Base-by-base conservation (phyloP, 2,888 invertebrate species). In the Andricus quercusramuli region DNA sequence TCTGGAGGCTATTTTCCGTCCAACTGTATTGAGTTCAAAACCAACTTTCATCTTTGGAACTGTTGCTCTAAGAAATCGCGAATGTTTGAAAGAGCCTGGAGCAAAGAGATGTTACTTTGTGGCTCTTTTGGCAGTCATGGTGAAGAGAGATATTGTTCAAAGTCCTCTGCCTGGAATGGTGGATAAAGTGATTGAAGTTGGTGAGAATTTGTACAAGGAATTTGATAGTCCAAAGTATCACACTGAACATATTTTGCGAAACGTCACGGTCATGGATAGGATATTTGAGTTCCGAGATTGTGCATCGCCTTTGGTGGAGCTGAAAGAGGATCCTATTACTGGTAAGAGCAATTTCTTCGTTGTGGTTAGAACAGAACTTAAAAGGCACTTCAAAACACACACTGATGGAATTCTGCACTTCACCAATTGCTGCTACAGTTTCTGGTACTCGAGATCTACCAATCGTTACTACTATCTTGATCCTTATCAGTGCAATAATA, bases 401-500 rank as follows among this genome's bases (percentile, higher is more conserved):
- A 83, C 84, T 0, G 86, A 89, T 51, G 92, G 92, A 4, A 85
- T 93, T 4, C 66, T 92, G 20, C 92, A 92, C 15, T 91, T 92
- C 59, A 87, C 90, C 0, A 92, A 92, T 62, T 92, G 92, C 79
- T 92, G 92, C 41, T 93, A 92, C 67, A 92, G 90, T 9, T 92
- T 93, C 81, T 93, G 92, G 92, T 90, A 90, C 66, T 91, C 90
- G 0, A 83, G 84, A 22, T 67, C 84, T 6, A 91, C 89, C 0
- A 87, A 87, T 13, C 88, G 88, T 11, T 93, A 90, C 44, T 92
- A 91, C 25, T 92, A 91, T 62, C 56, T 92, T 5, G 92, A 93
- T 85, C 92, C 92, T 29, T 93, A 93, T 81, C 85, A 82, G 0
- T 92, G 91, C 68, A 86, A 90, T 47, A 77, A 59, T 0, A 85